These are phyloP conservation scores for Gallirallus australis DNA, from an alignment of 2,797 vertebrate genomes.

Conservation along the genomic window DNA sequence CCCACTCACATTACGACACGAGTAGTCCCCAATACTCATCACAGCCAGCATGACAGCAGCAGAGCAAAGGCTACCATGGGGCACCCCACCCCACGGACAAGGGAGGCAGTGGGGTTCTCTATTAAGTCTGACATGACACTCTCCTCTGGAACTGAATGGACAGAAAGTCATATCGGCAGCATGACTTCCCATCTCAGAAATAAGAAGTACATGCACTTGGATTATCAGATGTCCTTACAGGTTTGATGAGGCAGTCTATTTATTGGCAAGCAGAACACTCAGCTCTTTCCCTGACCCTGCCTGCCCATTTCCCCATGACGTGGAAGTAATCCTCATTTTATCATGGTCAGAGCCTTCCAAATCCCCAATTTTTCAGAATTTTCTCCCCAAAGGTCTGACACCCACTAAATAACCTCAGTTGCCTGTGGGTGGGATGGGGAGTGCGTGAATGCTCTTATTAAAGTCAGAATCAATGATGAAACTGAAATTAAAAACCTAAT, in stretches of 20 bases:
- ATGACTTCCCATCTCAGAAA: background rate
- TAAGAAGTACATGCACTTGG: background rate
- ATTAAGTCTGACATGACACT: accelerated
- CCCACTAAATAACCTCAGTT: background rate
- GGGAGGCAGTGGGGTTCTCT: background rate
- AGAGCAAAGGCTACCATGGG: background rate
- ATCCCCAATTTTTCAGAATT: background rate
- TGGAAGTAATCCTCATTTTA: background rate
- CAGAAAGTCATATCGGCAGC: background rate
- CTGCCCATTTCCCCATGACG: accelerated
- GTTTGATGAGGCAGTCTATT: background rate
- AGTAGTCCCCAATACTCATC: background rate
- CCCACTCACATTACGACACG: accelerated
- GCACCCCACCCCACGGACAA: background rate
- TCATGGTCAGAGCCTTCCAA: background rate
- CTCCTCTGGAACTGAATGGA: background rate
- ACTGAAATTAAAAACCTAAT: background rate
- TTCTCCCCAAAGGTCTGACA: background rate
- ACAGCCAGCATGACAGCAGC: background rate
- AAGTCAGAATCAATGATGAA: background rate
- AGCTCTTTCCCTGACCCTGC: background rate
- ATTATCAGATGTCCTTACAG: background rate
- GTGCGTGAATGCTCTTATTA: background rate
- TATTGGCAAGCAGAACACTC: background rate
- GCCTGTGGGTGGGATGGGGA: background rate